These are phyloP conservation scores for Drosophila sulfurigaster DNA, from an alignment of 1,140 invertebrate genomes.

Conservation along the genomic window DNA sequence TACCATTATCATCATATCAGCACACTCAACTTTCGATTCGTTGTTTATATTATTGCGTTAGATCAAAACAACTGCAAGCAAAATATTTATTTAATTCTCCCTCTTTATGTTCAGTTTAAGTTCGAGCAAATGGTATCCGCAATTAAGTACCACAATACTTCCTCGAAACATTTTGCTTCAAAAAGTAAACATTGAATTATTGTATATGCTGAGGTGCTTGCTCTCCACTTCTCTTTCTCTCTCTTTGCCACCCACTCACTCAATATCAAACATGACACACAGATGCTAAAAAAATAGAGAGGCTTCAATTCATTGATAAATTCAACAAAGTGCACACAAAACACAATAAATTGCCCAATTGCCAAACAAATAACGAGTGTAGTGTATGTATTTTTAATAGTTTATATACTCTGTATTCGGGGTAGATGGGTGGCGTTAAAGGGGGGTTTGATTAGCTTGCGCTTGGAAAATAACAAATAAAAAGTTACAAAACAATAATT, in stretches of 20 bases:
- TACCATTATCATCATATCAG: neutral
- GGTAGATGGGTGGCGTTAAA: neutral
- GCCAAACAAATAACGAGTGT: constrained; percentile 56
- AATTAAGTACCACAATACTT: constrained; percentile 29
- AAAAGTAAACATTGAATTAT: constrained; percentile 34
- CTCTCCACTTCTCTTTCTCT: neutral
- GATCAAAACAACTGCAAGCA: constrained; percentile 23
- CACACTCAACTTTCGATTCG: constrained; percentile 10
- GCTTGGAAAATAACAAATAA: no score
- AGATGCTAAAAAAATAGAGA: constrained; percentile 43
- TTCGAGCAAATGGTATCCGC: constrained; percentile 16
- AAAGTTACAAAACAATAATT: no score
- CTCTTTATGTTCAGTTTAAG: neutral
- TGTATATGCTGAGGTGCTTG: constrained; percentile 5
- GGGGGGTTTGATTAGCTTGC: neutral
- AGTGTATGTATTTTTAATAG: constrained; percentile 56
- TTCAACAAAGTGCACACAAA: constrained; percentile 35
- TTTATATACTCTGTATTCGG: constrained; percentile 13
- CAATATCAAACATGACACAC: constrained; percentile 6
- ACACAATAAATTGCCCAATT: constrained; percentile 62
- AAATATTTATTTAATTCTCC: constrained; percentile 36
- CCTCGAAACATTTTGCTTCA: constrained; percentile 13
- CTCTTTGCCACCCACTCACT: neutral
- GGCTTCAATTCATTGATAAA: constrained; percentile 66
- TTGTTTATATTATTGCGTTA: constrained; percentile 18